Base-by-base conservation (phyloP, 2,113 vertebrate genomes). In the Centropristis striata region DNA sequence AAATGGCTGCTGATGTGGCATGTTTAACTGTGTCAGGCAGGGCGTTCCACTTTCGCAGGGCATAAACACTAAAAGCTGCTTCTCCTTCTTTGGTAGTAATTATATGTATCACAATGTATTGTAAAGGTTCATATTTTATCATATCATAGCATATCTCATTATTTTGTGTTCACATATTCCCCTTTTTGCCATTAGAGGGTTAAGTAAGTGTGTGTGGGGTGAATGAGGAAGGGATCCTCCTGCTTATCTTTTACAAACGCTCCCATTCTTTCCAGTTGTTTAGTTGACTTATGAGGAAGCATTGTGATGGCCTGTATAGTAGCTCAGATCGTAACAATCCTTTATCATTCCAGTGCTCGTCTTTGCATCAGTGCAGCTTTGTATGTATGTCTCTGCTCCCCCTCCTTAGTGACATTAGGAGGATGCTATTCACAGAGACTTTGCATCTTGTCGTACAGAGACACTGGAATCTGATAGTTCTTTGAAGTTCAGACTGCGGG, bases 301-400 rank as follows among this genome's bases (percentile, higher is more conserved):
- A 69, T 50, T 73, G 20, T 83, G 78, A 47, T 1, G 4, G 46
- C 55, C 46, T 47, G 27, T 47, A 54, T 53, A 66, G 37, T 59
- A 46, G 67, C 55, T 79, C 46, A 77, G 71, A 88, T 81, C 76
- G 41, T 61, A 90, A 85, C 90, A 86, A 71, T 66, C 46, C 42
- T 82, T 78, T 78, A 75, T 63, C 61, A 81, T 79, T 86, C 72
- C 49, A 50, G 37, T 21, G 51, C 46, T 60, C 4, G 36, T 42
- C 60, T 78, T 66, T 32, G 75, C 50, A 59, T 80, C 63, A 75
- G 27, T 71, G 73, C 60, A 61, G 69, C 50, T 71, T 59, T 51
- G 41, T 44, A 14, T 67, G 57, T 21, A 55, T 37, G 41, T 84
- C 65, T 75, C 54, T 58, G 47, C 72, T 71, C 74, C 23, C 14